Percentiles rank a stretch among this genome's conserved stretches.
Evolutionary conservation across 53 echinoderm and acorn worm genomes (phyloP).

Genomic region (Pentamera pediparva): DNA sequence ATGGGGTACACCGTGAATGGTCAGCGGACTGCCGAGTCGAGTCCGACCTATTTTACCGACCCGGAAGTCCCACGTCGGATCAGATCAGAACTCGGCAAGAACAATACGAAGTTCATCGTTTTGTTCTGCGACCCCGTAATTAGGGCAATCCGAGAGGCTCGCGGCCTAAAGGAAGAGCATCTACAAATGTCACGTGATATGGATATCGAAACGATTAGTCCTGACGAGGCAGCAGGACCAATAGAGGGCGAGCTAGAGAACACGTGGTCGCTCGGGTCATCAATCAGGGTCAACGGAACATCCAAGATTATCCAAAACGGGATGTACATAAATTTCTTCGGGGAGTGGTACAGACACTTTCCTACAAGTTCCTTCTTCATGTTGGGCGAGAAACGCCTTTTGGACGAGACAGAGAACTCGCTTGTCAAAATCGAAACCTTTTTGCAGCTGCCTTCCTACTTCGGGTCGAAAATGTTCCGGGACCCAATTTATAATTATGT

Average conservation of each 20-base stretch:
- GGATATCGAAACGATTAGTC: neutral
- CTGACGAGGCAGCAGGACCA: neutral
- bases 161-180: neutral
- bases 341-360: neutral
- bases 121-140: constrained; percentile 16
- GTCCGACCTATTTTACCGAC: constrained; percentile 11
- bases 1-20: neutral
- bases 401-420: neutral
- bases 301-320: neutral
- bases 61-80: neutral
- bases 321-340: constrained; percentile 2
- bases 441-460: constrained; percentile 3
- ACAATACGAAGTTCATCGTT: neutral
- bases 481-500: constrained; percentile 5
- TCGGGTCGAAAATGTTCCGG: constrained; percentile 5
- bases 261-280: neutral
- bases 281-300: neutral
- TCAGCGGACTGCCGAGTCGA: neutral
- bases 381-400: constrained; percentile 1
- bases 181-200: neutral
- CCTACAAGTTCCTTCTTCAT: constrained; percentile 3
- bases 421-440: neutral
- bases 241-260: neutral
- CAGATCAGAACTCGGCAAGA: neutral
- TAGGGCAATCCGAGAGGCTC: constrained; percentile 1